These are phyloP conservation scores for Ips nitidus DNA, from an alignment of 1,140 invertebrate species.

Conservation along the genomic window DNA sequence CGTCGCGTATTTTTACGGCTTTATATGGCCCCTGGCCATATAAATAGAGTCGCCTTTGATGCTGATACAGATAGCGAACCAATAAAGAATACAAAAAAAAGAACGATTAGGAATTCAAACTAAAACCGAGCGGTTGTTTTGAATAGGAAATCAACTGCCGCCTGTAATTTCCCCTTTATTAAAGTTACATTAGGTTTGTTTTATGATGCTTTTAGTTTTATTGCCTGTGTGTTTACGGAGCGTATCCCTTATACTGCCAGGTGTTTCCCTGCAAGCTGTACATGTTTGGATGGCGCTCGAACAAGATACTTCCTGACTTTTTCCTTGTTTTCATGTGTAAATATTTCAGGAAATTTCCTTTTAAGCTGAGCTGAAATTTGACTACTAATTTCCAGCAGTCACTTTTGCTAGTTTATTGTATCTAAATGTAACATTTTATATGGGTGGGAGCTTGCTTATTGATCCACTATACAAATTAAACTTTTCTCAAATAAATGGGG, in stretches of 20 bases:
- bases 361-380: too few relatives aligned
- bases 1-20: too few relatives aligned
- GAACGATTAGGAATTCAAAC: not conserved
- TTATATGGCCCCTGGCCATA: too few relatives aligned
- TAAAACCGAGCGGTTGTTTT: not conserved
- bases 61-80: not conserved
- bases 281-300: constrained; percentile 5
- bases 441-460: too few relatives aligned
- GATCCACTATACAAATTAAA: not conserved
- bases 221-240: constrained; percentile 17
- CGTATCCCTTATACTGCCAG: constrained; percentile 14
- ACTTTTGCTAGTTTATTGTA: too few relatives aligned
- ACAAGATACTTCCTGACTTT: not conserved
- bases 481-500: not conserved
- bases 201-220: constrained; percentile 25
- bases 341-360: too few relatives aligned
- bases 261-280: not conserved
- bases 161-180: constrained; percentile 15
- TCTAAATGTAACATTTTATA: too few relatives aligned
- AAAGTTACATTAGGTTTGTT: constrained; percentile 22
- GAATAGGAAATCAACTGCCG: constrained; percentile 11
- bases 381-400: too few relatives aligned
- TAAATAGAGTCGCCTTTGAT: not conserved
- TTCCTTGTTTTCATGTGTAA: too few relatives aligned
- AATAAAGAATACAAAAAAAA: not conserved